These are phyloP conservation scores for Catocala sponsa DNA, from an alignment of 2,888 invertebrate species.

Conservation along the genomic window DNA sequence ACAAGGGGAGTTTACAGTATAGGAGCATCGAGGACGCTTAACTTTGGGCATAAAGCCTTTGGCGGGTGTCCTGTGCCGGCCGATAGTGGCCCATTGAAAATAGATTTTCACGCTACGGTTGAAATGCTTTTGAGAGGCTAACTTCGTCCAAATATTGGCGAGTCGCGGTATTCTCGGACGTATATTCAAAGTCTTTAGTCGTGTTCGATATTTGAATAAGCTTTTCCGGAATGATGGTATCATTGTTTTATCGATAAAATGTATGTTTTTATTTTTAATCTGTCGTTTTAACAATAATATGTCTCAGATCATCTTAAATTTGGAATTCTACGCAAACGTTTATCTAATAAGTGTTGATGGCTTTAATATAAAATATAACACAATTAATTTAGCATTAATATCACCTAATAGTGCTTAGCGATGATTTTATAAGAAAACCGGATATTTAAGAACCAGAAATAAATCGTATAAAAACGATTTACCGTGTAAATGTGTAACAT, in stretches of 20 bases:
- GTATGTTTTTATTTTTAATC: too few relatives aligned
- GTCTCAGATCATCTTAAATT: slow-evolving; percentile 1
- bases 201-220: slow-evolving; percentile 37
- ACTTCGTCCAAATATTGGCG: slow-evolving; percentile 80
- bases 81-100: slow-evolving; percentile 87
- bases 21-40: slow-evolving; percentile 76
- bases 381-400: slow-evolving; percentile 14
- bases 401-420: slow-evolving; percentile 1
- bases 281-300: too few relatives aligned
- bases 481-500: slow-evolving; percentile 25
- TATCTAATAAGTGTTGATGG: slow-evolving; percentile 21
- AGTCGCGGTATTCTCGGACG: slow-evolving; percentile 48
- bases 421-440: slow-evolving; percentile 22
- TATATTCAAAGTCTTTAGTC: slow-evolving; percentile 49
- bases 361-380: slow-evolving; percentile 12
- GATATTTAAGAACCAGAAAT: neutral
- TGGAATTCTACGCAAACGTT: slow-evolving; percentile 12
- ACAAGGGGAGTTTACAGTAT: slow-evolving; percentile 73
- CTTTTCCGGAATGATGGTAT: slow-evolving; percentile 25
- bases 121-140: slow-evolving; percentile 71
- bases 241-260: slow-evolving; percentile 2
- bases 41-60: slow-evolving; percentile 83
- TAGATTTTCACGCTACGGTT: slow-evolving; percentile 86
- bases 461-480: slow-evolving; percentile 21
- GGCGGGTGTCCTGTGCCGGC: slow-evolving; percentile 78